Conservation (phyloP, 1,140 invertebrate genomes). For the Ctenoplectra terminalis region DNA sequence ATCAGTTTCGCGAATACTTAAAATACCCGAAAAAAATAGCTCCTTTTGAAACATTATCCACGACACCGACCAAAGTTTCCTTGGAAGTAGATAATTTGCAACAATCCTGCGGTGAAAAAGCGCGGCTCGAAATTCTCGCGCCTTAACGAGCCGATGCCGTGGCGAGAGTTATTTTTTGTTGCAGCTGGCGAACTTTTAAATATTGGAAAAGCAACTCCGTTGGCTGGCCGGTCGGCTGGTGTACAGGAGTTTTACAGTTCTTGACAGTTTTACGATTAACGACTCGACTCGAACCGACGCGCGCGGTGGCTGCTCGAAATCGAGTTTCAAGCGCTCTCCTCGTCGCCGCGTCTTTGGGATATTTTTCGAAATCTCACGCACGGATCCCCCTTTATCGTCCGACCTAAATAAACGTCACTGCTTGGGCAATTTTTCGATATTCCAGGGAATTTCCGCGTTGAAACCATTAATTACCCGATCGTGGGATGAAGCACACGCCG, state of each 20-base stretch:
- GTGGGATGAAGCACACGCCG: neutral
- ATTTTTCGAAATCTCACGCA: neutral
- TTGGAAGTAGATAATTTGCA: neutral
- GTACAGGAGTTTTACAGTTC: constrained; percentile 32
- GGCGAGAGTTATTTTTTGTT: neutral
- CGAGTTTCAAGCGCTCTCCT: neutral
- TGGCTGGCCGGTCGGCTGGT: neutral
- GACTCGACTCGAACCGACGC: constrained; percentile 32
- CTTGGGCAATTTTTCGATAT: neutral
- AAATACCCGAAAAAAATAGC: neutral
- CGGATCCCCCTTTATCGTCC: neutral
- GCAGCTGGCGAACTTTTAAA: constrained; percentile 34
- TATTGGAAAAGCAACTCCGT: constrained; percentile 31
- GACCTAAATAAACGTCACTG: neutral
- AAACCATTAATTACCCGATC: neutral
- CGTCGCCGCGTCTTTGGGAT: neutral
- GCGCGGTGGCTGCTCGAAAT: neutral
- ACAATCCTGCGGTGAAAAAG: neutral
- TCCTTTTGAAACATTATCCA: neutral
- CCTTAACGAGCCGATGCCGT: constrained; percentile 11
- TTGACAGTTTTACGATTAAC: constrained; percentile 47
- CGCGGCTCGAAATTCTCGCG: constrained; percentile 1
- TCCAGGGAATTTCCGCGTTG: neutral
- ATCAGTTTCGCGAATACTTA: neutral
- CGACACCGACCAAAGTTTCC: neutral